Conservation (phyloP, 2,888 invertebrate genomes). For the Plutella xylostella region DNA sequence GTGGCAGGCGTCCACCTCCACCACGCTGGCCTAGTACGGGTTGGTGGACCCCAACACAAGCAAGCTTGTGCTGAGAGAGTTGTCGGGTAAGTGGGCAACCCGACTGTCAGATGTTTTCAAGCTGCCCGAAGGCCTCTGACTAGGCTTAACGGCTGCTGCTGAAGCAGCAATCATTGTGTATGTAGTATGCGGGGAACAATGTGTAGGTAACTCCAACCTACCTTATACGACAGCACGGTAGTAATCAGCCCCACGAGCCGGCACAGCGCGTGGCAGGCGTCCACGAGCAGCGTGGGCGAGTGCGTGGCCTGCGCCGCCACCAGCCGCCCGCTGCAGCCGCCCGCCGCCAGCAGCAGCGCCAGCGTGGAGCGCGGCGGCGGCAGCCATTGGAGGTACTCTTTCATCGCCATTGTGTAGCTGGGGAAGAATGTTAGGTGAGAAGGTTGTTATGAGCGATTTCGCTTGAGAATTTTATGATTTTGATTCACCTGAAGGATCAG, state of each 20-base stretch:
- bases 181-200: background rate
- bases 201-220: constrained; percentile 19
- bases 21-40: too few species aligned
- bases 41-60: too few species aligned
- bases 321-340: constrained; percentile 85
- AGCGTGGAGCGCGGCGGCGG: constrained; percentile 82
- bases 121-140: too few species aligned
- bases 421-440: too few species aligned
- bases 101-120: too few species aligned
- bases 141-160: too few species aligned
- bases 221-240: constrained; percentile 54
- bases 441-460: too few species aligned
- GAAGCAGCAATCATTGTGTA: too few species aligned
- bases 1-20: constrained; percentile 94
- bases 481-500: too few species aligned
- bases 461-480: too few species aligned
- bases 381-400: constrained; percentile 79
- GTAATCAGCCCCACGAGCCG: constrained; percentile 86
- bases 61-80: too few species aligned
- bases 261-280: constrained; percentile 95
- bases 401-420: constrained; percentile 74
- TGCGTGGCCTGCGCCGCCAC: constrained; percentile 91
- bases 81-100: too few species aligned
- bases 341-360: constrained; percentile 77
- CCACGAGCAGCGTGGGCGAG: constrained; percentile 90